Conservation (phyloP, 1,140 invertebrate species). For the Camponotus floridanus region DNA sequence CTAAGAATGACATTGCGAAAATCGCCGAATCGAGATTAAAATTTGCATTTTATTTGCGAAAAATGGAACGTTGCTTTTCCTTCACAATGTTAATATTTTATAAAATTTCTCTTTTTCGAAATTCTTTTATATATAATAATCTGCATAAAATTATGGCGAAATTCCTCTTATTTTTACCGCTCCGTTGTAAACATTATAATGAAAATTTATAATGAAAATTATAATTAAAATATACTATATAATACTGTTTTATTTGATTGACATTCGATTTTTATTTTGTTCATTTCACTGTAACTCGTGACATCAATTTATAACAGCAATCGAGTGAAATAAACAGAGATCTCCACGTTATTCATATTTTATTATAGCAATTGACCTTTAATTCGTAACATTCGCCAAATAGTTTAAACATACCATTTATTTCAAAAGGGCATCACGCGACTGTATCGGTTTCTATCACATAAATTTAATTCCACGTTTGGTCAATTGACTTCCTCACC, state of each 20-base stretch:
- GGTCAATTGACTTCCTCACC: constrained; percentile 56
- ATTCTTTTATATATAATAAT: not conserved
- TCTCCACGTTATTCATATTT: not conserved
- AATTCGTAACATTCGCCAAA: constrained; percentile 18
- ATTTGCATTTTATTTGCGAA: not conserved
- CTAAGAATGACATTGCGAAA: constrained; percentile 44
- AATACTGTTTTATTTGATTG: not conserved
- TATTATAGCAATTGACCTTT: not conserved
- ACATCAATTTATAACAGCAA: not conserved
- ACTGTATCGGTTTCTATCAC: not conserved
- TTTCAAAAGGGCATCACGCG: constrained; percentile 7
- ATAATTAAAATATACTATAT: not conserved
- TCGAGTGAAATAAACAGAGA: no score
- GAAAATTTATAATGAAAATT: not conserved
- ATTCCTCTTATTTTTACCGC: not conserved
- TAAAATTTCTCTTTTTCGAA: not conserved
- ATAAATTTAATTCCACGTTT: constrained; percentile 57
- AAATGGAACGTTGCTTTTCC: no score
- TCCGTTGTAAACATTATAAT: not conserved
- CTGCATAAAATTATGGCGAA: not conserved
- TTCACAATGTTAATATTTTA: not conserved
- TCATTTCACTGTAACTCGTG: not conserved
- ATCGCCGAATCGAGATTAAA: constrained; percentile 31
- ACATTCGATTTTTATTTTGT: not conserved
- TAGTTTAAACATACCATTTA: constrained; percentile 14